Evolutionary conservation across 2,113 vertebrate species (phyloP).

Genomic region (Bathybates hornii): DNA sequence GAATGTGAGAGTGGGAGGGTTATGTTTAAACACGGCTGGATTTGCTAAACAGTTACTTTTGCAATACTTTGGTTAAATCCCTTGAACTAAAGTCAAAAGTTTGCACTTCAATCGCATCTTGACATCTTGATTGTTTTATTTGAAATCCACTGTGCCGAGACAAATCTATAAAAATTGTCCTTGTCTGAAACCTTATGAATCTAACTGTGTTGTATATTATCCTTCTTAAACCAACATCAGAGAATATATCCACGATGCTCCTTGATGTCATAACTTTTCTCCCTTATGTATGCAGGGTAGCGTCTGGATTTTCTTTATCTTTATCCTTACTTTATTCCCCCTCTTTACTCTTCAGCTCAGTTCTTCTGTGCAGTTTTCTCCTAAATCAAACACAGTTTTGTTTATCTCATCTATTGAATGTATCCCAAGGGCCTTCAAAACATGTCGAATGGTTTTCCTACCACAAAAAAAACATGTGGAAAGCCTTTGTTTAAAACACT

Average conservation of each 20-base stretch:
- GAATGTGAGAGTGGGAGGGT: not conserved
- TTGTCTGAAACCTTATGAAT: not conserved
- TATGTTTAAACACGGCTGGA: not conserved
- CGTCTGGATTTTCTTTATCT: not conserved
- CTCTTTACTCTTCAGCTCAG: not conserved
- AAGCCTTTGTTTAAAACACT: not conserved
- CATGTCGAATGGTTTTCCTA: not conserved
- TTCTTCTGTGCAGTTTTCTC: not conserved
- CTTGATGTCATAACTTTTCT: not conserved
- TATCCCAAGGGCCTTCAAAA: not conserved
- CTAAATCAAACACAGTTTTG: not conserved
- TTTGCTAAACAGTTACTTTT: not conserved
- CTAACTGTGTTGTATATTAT: not conserved
- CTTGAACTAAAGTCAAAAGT: not conserved
- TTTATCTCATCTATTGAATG: not conserved
- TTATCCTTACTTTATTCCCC: not conserved
- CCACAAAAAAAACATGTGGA: not conserved
- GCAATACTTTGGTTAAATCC: not conserved
- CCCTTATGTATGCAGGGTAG: not conserved
- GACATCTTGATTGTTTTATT: not conserved
- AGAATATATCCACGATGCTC: not conserved
- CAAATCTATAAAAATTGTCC: not conserved
- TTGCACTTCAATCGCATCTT: not conserved
- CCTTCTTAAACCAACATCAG: not conserved
- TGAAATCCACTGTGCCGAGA: not conserved